Base-by-base conservation (phyloP, 2,113 vertebrate species). In the Tragelaphus buxtoni region DNA sequence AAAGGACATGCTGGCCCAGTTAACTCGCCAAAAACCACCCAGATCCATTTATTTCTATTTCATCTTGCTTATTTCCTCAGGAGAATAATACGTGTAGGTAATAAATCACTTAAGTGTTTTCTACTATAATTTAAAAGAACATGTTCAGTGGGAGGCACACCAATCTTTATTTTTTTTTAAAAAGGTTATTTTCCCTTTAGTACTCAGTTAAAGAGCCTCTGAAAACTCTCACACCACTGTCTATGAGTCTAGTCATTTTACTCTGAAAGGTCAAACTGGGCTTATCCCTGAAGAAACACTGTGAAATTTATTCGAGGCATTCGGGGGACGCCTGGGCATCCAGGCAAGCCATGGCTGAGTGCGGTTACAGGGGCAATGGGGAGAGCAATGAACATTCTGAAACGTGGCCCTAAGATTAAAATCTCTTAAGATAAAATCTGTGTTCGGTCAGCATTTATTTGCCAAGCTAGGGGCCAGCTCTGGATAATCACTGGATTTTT, bases 21-120 rank as follows among this genome's bases (percentile, higher is more conserved):
- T 84, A 96, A 94, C 86, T 93, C 77, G n/a, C n/a, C 55, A 80
- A 51, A 3, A 30, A 83, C 80, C 90, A 87, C 85, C 96, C 56
- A n/a, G 74, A 55, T 74, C 65, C 89, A 49, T 94, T 96, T 91
- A 88, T 90, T 96, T 97, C 56, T 72, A 95, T 97, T 97, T 97
- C 87, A 86, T 95, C 98, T 97, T 96, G 88, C 58, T 4, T 94
- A 77, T 93, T 88, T 96, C 83, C 86, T 83, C 56, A 88, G 49
- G 32, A 82, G 93, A 91, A 83, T 91, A 82, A 86, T 42, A 42
- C 2, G 35, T 3, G 42, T 74, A 32, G 0, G 9, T 69, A 28
- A 84, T 96, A 92, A 72, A 83, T 92, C 55, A 61, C 35, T 86
- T 80, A 51, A 79, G 32, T 28, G 5, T 45, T 88, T 92, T 96